Evolutionary conservation across 2,113 vertebrate genomes (phyloP).

Genomic region (Rutilus rutilus): DNA sequence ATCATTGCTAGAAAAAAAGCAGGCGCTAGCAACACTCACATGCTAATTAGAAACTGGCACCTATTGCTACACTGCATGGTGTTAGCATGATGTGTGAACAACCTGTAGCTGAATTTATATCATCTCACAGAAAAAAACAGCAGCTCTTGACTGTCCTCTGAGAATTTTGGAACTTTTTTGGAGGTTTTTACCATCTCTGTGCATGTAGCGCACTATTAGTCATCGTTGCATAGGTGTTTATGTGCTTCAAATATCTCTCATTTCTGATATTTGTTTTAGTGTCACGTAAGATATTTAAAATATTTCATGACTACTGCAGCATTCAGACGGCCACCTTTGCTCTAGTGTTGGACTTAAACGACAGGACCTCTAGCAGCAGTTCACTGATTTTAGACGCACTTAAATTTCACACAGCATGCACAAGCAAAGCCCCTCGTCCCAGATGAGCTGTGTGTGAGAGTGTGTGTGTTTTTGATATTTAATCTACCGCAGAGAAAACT

Average conservation of each 20-base stretch:
- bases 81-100: neutral
- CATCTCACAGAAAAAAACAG: too few species aligned
- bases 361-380: neutral
- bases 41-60: slow-evolving; percentile 11
- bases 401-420: slow-evolving; percentile 45
- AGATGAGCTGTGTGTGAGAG: slow-evolving; percentile 8
- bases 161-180: too few species aligned
- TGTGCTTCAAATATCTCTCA: neutral
- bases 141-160: too few species aligned
- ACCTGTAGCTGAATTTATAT: neutral
- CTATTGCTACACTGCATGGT: neutral
- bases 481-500: slow-evolving; percentile 19
- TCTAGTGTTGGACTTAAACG: neutral
- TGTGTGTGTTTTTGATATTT: slow-evolving; percentile 10
- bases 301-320: neutral
- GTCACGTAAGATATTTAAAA: neutral
- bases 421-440: neutral
- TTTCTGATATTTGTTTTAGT: neutral
- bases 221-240: too few species aligned
- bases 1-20: slow-evolving; percentile 2
- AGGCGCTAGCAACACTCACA: neutral
- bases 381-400: slow-evolving; percentile 14
- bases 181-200: too few species aligned
- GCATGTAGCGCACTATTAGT: too few species aligned
- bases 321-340: neutral